Conservation (phyloP, 2,888 invertebrate genomes). For the Cataglyphis livida region DNA sequence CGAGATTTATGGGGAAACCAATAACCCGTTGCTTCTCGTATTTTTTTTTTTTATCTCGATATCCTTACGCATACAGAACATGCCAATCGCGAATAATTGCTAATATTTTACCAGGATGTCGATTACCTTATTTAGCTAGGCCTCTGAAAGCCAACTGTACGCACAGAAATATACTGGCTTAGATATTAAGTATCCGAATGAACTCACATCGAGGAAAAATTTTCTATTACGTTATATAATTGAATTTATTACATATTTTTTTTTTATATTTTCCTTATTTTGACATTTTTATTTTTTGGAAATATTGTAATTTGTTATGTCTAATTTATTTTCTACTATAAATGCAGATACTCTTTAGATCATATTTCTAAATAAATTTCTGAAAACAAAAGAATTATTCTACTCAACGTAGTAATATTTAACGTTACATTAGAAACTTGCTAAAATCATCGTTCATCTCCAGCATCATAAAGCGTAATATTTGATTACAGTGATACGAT, state of each 20-base stretch:
- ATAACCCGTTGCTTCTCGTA: slow-evolving; percentile 18
- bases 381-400: neutral
- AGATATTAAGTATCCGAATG: neutral
- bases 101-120: slow-evolving; percentile 8
- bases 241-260: neutral
- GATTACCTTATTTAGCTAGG: neutral
- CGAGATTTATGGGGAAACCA: slow-evolving; percentile 63
- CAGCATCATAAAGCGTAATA: neutral
- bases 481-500: slow-evolving; percentile 6
- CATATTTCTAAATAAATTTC: neutral
- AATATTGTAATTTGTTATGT: neutral
- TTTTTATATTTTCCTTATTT: too few relatives aligned
- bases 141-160: neutral
- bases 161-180: neutral
- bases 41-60: slow-evolving; percentile 28
- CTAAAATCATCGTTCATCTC: neutral
- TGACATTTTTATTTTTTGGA: neutral
- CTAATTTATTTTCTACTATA: neutral
- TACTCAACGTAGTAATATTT: neutral
- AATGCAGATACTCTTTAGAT: neutral
- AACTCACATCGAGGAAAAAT: neutral
- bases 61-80: slow-evolving; percentile 26
- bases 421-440: neutral
- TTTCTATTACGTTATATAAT: neutral
- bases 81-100: slow-evolving; percentile 5